phyloP scores from a whole-genome alignment of 2,888 invertebrate genomes.

The Boloria euphrosyne region DNA sequence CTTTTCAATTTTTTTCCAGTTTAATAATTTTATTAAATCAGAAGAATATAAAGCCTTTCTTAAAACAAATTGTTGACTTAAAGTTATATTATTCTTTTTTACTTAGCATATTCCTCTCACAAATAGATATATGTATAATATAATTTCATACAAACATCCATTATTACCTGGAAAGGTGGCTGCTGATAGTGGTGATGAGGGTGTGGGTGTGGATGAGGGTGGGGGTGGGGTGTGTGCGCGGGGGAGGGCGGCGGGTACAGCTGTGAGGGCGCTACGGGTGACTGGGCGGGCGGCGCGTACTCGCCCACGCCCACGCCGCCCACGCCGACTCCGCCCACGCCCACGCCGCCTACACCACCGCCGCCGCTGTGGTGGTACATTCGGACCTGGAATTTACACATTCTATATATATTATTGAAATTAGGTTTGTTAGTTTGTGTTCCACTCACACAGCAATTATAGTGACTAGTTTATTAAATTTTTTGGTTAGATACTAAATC shows the following conservation, averaged over 20 bases:
- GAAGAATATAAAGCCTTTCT: too few relatives aligned
- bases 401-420: not conserved
- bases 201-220: slow-evolving; percentile 56
- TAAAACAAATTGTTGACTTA: too few relatives aligned
- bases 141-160: not conserved
- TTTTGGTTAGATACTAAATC: too few relatives aligned
- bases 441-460: too few relatives aligned
- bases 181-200: slow-evolving; percentile 68
- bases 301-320: slow-evolving; percentile 50
- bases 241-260: slow-evolving; percentile 78
- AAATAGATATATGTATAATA: too few relatives aligned
- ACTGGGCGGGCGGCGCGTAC: slow-evolving; percentile 68
- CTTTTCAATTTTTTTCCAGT: too few relatives aligned
- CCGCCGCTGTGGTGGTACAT: slow-evolving; percentile 82
- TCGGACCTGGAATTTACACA: slow-evolving; percentile 76
- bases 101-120: too few relatives aligned
- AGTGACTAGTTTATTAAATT: too few relatives aligned
- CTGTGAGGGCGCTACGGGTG: slow-evolving; percentile 73
- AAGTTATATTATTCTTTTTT: too few relatives aligned
- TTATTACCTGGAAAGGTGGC: slow-evolving; percentile 70
- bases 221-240: slow-evolving; percentile 75
- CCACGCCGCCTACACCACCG: slow-evolving; percentile 54
- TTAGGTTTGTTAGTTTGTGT: too few relatives aligned
- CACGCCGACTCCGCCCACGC: slow-evolving; percentile 54
- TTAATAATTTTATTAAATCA: too few relatives aligned